Conservation (phyloP, 1,140 invertebrate species). For the Tribolium madens region DNA sequence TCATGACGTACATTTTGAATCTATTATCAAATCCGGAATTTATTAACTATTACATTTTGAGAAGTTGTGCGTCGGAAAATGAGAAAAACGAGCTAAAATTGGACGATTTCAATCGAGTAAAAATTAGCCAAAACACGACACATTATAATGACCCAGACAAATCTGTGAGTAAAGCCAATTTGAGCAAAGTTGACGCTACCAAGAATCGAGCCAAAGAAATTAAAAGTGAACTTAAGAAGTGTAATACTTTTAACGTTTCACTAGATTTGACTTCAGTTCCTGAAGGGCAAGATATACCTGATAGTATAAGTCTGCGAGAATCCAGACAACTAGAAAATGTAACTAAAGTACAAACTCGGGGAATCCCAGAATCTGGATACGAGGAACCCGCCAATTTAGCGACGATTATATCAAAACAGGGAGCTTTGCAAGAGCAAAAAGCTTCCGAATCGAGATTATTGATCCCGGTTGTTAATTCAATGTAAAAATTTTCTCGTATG, state of each 20-base stretch:
- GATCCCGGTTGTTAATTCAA: slow-evolving; percentile 62
- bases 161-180: slow-evolving; percentile 41
- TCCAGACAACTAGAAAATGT: neutral
- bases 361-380: slow-evolving; percentile 74
- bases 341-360: too few relatives aligned
- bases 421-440: slow-evolving; percentile 75
- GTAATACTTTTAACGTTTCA: slow-evolving; percentile 71
- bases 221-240: slow-evolving; percentile 59
- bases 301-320: slow-evolving; percentile 2
- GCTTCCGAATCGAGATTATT: slow-evolving; percentile 66
- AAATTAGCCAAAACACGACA: slow-evolving; percentile 6
- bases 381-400: slow-evolving; percentile 80
- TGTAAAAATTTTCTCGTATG: slow-evolving; percentile 48
- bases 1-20: slow-evolving; percentile 67
- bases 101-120: slow-evolving; percentile 47
- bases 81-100: slow-evolving; percentile 51
- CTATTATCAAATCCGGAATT: slow-evolving; percentile 68
- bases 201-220: slow-evolving; percentile 34
- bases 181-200: slow-evolving; percentile 20
- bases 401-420: slow-evolving; percentile 77
- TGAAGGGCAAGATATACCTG: slow-evolving; percentile 67
- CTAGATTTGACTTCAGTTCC: slow-evolving; percentile 71
- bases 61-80: slow-evolving; percentile 46
- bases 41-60: slow-evolving; percentile 68
- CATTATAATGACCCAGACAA: slow-evolving; percentile 33